These are phyloP conservation scores for Drosophila aldrichi DNA, from an alignment of 2,888 invertebrate species.

Conservation along the genomic window DNA sequence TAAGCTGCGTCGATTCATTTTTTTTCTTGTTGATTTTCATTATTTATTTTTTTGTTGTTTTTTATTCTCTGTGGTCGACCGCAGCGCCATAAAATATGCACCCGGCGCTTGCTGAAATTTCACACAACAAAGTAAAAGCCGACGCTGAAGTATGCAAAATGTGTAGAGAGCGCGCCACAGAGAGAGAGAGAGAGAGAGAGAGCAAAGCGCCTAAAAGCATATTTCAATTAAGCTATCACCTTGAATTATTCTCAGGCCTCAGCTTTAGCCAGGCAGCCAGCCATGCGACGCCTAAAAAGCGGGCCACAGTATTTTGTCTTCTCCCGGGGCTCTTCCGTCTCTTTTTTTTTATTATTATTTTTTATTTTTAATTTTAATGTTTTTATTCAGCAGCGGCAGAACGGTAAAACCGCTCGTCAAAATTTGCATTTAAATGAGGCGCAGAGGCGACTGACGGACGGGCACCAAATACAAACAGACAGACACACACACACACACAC, in stretches of 20 bases:
- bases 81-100: conserved; percentile 75
- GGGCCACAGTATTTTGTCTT: conserved; percentile 43
- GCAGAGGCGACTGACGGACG: conserved; percentile 69
- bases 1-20: conserved; percentile 58
- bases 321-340: background rate
- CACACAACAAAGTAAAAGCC: conserved; percentile 69
- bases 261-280: conserved; percentile 21
- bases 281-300: conserved; percentile 57
- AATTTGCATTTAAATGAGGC: conserved; percentile 85
- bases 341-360: conserved; percentile 34
- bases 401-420: conserved; percentile 79
- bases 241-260: conserved; percentile 81
- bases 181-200: too few species aligned
- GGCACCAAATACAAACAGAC: conserved; percentile 37
- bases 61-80: conserved; percentile 59
- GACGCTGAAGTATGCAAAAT: conserved; percentile 59
- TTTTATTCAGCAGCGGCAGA: conserved; percentile 71
- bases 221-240: conserved; percentile 85
- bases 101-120: conserved; percentile 48
- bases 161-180: conserved; percentile 37
- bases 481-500: conserved; percentile 15
- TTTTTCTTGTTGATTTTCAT: conserved; percentile 41
- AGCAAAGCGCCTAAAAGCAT: conserved; percentile 82
- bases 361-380: conserved; percentile 76
- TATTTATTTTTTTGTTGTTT: conserved; percentile 7